Evolutionary conservation across 2,113 vertebrate species (phyloP).

Genomic region (Lichenostomus cassidix): DNA sequence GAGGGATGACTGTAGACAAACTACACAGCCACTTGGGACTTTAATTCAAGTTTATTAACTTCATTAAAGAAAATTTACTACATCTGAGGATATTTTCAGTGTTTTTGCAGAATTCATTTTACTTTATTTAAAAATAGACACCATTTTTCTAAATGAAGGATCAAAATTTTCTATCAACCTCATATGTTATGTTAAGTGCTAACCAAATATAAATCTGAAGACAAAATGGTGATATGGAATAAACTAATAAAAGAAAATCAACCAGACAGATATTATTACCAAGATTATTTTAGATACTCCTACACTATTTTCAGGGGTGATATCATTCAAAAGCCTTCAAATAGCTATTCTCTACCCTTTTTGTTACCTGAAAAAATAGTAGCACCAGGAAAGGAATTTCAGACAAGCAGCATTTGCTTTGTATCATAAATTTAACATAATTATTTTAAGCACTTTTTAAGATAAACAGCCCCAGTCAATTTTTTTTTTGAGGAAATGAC

Average conservation of each 20-base stretch:
- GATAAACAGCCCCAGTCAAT: neutral
- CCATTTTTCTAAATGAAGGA: neutral
- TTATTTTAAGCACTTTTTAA: neutral
- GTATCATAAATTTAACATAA: slow-evolving; percentile 19
- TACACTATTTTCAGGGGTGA: neutral
- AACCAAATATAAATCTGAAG: slow-evolving; percentile 12
- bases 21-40: slow-evolving; percentile 14
- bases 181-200: neutral
- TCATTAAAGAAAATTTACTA: slow-evolving; percentile 44
- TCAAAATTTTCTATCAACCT: neutral
- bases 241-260: slow-evolving; percentile 25
- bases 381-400: slow-evolving; percentile 3
- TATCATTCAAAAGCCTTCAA: slow-evolving; percentile 9
- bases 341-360: neutral
- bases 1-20: slow-evolving; percentile 22
- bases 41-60: slow-evolving; percentile 55
- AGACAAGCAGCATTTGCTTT: neutral
- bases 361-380: slow-evolving; percentile 29
- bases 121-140: slow-evolving; percentile 9
- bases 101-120: neutral
- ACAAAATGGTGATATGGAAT: neutral
- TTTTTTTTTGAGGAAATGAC: neutral
- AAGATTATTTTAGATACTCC: neutral
- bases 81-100: slow-evolving; percentile 4
- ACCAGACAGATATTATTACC: neutral